phyloP scores from a whole-genome alignment of 2,113 vertebrate species.

The Condylura cristata region DNA sequence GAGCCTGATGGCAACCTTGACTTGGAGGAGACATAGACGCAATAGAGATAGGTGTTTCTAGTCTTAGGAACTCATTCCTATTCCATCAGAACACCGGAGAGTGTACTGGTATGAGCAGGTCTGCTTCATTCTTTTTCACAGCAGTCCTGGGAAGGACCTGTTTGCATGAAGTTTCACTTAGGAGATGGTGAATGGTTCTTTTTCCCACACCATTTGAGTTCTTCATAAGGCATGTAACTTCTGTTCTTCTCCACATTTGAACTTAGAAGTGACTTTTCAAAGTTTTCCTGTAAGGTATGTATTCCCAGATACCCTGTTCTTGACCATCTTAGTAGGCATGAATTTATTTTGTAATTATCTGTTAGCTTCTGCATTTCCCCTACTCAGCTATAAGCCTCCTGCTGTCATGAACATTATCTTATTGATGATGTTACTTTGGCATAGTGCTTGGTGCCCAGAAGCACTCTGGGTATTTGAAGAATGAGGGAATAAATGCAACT shows the following conservation, averaged over 20 bases:
- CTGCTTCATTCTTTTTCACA: conserved; percentile 51
- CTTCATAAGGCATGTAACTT: not conserved
- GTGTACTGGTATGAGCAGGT: not conserved
- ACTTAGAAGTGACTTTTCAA: not conserved
- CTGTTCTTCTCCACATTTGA: not conserved
- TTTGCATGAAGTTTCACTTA: conserved; percentile 17
- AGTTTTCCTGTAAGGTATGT: not conserved
- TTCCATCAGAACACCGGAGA: not conserved
- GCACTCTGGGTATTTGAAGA: not conserved
- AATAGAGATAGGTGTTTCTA: not conserved
- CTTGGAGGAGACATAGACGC: conserved; percentile 12
- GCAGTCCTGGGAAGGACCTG: not conserved
- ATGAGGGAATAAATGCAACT: not conserved
- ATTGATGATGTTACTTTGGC: not conserved
- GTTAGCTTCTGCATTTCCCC: not conserved
- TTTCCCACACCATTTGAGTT: conserved; percentile 11
- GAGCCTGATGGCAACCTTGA: not conserved
- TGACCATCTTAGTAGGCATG: not conserved
- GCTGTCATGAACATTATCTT: not conserved
- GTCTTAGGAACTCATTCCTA: conserved; percentile 10
- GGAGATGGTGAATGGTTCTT: not conserved
- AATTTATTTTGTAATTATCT: not conserved
- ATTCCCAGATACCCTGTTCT: not conserved
- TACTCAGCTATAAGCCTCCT: not conserved
- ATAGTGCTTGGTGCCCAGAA: not conserved